phyloP scores from a whole-genome alignment of 2,113 vertebrate species.

The Triplophysa rosa region DNA sequence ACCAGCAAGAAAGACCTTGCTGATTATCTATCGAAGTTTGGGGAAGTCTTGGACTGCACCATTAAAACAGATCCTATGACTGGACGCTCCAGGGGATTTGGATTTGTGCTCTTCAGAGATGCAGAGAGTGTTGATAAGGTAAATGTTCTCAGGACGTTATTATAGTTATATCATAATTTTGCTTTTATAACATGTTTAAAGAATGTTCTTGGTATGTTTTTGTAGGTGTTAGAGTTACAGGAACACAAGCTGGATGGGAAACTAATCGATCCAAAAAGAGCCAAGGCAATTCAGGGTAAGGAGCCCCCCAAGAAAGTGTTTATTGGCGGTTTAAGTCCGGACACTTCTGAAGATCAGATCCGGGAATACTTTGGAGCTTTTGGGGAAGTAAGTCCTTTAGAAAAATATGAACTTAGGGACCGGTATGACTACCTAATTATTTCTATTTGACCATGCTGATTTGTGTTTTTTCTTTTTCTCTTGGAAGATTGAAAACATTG shows the following conservation, averaged over 20 bases:
- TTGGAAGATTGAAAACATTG: slow-evolving; percentile 86
- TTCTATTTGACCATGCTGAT: background rate
- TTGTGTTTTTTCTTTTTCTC: slow-evolving; percentile 4
- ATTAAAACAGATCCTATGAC: slow-evolving; percentile 89
- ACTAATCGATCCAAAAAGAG: slow-evolving; percentile 86
- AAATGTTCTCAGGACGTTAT: slow-evolving; percentile 16
- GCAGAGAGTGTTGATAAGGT: slow-evolving; percentile 87
- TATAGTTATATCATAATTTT: background rate
- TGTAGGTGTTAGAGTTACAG: slow-evolving; percentile 84
- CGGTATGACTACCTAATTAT: background rate
- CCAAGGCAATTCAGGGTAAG: slow-evolving; percentile 86
- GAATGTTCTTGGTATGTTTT: background rate
- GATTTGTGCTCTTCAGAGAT: slow-evolving; percentile 88
- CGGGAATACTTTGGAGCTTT: slow-evolving; percentile 86
- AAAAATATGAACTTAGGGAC: background rate
- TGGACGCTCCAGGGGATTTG: slow-evolving; percentile 84
- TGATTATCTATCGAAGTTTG: slow-evolving; percentile 86
- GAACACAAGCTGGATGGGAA: slow-evolving; percentile 89
- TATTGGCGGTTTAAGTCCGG: slow-evolving; percentile 86
- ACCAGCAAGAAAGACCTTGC: slow-evolving; percentile 90
- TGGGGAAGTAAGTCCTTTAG: slow-evolving; percentile 75
- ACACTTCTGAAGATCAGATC: slow-evolving; percentile 86
- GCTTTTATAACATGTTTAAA: background rate
- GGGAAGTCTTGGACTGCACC: slow-evolving; percentile 88
- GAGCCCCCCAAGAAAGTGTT: slow-evolving; percentile 89